Base-by-base conservation (phyloP, 2,797 vertebrate genomes). In the Poecilia wingei region DNA sequence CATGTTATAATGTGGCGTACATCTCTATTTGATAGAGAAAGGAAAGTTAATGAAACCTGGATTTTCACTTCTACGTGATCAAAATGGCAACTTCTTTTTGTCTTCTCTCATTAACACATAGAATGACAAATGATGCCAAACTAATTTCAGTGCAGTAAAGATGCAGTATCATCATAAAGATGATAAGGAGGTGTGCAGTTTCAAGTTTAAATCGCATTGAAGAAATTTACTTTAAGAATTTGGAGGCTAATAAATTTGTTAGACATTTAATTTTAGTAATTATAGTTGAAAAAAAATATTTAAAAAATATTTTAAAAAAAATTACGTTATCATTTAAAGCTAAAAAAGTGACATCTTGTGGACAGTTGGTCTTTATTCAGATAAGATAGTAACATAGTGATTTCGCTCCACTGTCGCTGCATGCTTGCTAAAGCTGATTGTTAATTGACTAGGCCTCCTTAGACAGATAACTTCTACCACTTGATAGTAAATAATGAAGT, bases 1-100 rank as follows among this genome's bases (percentile, higher is more conserved):
- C 22, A 70, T 74, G 72, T 73, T 14, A 33, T 43, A 46, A 28
- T 72, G 13, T 45, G 68, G 43, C 3, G 41, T 12, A 25, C 2
- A 16, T 18, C n/a, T 20, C 53, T 46, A 10, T 75, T 59, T 59
- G 5, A 72, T 14, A 20, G 12, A 25, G 20, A 20, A 70, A 61
- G 57, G 79, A 13, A 69, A 36, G 41, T 41, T 45, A 1, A 41
- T 72, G 43, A 47, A 74, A 53, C 33, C 49, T 71, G 41, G 2
- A 41, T 43, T 80, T 20, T 66, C 6, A 61, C 47, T 80, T 78
- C 25, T 4, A n/a, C n/a, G 25, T 28, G 16, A 75, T 55, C 47
- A 73, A 75, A 31, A 18, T 69, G 1, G 2, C 9, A 28, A 3
- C 28, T 18, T 2, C 18, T 49, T 59, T 25, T 51, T 25, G 4